Evolutionary conservation across 1,140 invertebrate genomes (phyloP).

Genomic region (Drosophila albomicans): DNA sequence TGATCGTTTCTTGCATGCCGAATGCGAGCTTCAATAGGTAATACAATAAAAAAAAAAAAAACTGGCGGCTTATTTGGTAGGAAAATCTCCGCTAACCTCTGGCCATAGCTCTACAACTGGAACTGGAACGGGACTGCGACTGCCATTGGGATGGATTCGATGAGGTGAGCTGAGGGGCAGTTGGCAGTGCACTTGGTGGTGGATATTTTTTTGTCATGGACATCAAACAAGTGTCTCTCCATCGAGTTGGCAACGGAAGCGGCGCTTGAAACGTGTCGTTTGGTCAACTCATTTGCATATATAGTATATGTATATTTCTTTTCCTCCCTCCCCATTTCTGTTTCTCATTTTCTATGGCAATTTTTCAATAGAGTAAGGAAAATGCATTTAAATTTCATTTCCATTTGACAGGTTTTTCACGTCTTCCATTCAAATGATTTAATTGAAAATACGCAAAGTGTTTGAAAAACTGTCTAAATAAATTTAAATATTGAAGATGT

Average conservation of each 20-base stretch:
- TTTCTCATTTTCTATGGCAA: constrained; percentile 21
- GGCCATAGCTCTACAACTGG: neutral
- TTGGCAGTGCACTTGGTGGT: constrained; percentile 35
- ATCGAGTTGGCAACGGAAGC: constrained; percentile 61
- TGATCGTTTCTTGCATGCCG: constrained; percentile 58
- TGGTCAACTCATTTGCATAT: constrained; percentile 74
- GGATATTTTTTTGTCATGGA: constrained; percentile 29
- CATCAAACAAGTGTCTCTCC: constrained; percentile 71
- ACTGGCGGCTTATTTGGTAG: constrained; percentile 59
- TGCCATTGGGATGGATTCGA: neutral
- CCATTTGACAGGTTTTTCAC: constrained; percentile 67
- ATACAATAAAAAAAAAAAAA: constrained; percentile 27
- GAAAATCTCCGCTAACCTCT: constrained; percentile 47
- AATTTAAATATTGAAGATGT: constrained; percentile 40
- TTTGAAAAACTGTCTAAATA: constrained; percentile 30
- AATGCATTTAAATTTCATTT: constrained; percentile 62
- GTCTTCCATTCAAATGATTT: constrained; percentile 49
- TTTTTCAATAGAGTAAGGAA: constrained; percentile 42
- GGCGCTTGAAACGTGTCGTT: constrained; percentile 71
- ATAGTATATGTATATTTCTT: constrained; percentile 49
- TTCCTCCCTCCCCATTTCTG: constrained; percentile 23
- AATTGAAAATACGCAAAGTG: constrained; percentile 55
- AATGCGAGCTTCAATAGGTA: constrained; percentile 37
- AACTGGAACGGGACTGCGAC: neutral
- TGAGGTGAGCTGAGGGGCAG: constrained; percentile 10